Conservation (phyloP, 2,888 invertebrate genomes). For the Liodrosophila aerea region DNA sequence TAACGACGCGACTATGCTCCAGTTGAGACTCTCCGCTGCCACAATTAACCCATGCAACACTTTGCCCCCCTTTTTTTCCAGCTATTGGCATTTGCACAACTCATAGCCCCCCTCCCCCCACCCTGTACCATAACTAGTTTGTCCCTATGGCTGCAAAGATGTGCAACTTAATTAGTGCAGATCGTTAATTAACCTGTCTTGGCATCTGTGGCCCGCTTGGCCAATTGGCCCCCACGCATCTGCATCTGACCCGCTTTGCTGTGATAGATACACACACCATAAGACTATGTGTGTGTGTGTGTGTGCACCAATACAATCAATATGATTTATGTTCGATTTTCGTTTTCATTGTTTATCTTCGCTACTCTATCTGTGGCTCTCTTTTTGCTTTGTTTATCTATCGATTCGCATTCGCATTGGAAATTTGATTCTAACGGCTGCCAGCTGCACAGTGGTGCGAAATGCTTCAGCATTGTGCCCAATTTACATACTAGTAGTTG, state of each 20-base stretch:
- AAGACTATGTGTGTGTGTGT: slow-evolving; percentile 5
- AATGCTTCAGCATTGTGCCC: not conserved
- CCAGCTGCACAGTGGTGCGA: slow-evolving; percentile 41
- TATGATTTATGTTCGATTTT: slow-evolving; percentile 50
- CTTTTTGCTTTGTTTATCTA: slow-evolving; percentile 3
- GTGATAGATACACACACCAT: slow-evolving; percentile 5
- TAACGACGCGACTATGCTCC: slow-evolving; percentile 11
- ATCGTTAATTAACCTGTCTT: slow-evolving; percentile 71
- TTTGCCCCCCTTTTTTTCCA: slow-evolving; percentile 11
- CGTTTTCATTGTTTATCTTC: too few species aligned
- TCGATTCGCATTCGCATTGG: slow-evolving; percentile 27
- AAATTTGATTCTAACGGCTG: slow-evolving; percentile 19
- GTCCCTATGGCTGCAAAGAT: slow-evolving; percentile 22
- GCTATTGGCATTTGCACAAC: slow-evolving; percentile 24
- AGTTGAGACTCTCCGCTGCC: not conserved
- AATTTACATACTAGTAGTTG: too few species aligned
- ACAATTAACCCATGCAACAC: slow-evolving; percentile 23
- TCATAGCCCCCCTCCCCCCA: not conserved
- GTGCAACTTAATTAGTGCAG: slow-evolving; percentile 61
- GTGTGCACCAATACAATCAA: slow-evolving; percentile 21
- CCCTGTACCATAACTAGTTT: not conserved
- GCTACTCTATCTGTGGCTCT: slow-evolving; percentile 1
- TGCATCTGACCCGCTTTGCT: slow-evolving; percentile 62
- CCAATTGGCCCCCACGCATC: slow-evolving; percentile 72
- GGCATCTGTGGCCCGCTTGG: slow-evolving; percentile 70